Base-by-base conservation (phyloP, 1,140 invertebrate genomes). In the Hypothenemus hampei region DNA sequence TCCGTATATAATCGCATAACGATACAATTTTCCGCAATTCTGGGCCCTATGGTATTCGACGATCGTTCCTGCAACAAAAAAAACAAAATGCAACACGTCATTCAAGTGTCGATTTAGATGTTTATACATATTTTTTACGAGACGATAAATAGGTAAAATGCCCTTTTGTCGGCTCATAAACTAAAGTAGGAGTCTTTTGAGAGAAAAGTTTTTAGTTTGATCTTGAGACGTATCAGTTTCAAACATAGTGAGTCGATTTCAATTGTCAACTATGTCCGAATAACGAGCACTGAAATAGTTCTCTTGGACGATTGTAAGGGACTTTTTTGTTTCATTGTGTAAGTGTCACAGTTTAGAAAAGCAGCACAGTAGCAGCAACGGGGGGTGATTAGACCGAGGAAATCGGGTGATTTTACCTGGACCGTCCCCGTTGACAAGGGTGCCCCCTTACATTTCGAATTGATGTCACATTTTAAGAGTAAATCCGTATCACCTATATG, bases 181-280 rank as follows among this genome's bases (percentile, higher is more conserved):
- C 33, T 53, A 60, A 15, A 64, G 39, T 50, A 47, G 48, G 29
- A 48, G 48, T 39, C 41, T 44, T 61, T 63, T 58, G 33, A 56
- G 23, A n/a, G n/a, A 57, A 48, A 45, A 62, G 53, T 58, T 58
- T 23, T 22, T 58, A 65, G n/a, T n/a, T n/a, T n/a, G 56, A 63
- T 60, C 63, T 65, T 63, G 61, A 65, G 59, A 65, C 63, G 62
- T 65, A 65, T 65, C 63, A 65, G 60, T 65, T 63, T 63, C 63
- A 60, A 51, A 46, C 18, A 11, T 20, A 7, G 26, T 36, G 19
- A 16, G n/a, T 16, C 19, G 37, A n/a, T n/a, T 10, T 18, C 10
- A 43, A n/a, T 22, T 2, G 8, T 6, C 18, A 16, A 6, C 35
- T 16, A 16, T 37, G n/a, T 37, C 18, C 10, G 26, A 29, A 29